Percentiles rank a stretch among this genome's conserved stretches.
Conservation (phyloP, 2,797 vertebrate genomes). For the Cirrhinus molitorella region DNA sequence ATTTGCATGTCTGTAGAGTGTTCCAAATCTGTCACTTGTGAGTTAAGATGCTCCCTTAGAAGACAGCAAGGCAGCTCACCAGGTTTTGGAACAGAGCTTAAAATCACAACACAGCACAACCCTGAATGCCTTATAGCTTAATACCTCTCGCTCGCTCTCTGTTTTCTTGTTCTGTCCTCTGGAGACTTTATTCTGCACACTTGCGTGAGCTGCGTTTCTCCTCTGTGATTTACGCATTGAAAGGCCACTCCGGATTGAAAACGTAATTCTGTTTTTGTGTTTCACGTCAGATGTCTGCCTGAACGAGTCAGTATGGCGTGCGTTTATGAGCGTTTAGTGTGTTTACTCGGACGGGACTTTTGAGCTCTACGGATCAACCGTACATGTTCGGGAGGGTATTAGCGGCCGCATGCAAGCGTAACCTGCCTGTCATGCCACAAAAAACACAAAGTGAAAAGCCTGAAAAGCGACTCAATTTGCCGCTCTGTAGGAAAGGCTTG, state of each 20-base stretch:
- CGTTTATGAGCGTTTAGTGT: slow-evolving; percentile 39
- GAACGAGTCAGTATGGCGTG: slow-evolving; percentile 31
- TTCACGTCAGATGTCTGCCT: slow-evolving; percentile 23
- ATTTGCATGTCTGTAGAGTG: background rate
- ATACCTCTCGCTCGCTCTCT: background rate
- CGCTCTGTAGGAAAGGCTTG: slow-evolving; percentile 44
- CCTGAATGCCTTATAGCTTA: slow-evolving; percentile 14
- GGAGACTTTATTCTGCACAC: slow-evolving; percentile 26
- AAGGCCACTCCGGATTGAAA: slow-evolving; percentile 1
- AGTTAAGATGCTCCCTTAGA: background rate
- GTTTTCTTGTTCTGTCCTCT: background rate
- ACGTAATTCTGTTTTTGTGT: slow-evolving; percentile 35
- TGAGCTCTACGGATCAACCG: slow-evolving; percentile 39
- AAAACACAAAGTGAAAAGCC: slow-evolving; percentile 44
- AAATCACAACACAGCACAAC: background rate
- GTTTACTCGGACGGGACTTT: slow-evolving; percentile 20
- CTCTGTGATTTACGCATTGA: slow-evolving; percentile 18
- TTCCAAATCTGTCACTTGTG: background rate
- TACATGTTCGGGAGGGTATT: slow-evolving; percentile 35
- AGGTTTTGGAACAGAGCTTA: background rate
- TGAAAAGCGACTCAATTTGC: slow-evolving; percentile 48
- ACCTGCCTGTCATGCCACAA: slow-evolving; percentile 45
- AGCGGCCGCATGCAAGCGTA: slow-evolving; percentile 46
- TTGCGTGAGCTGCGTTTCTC: background rate
- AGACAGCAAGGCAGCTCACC: background rate